Percentiles rank a stretch among this genome's conserved stretches.
These are phyloP conservation scores for Chlorocebus sabaeus DNA, from an alignment of 2,113 vertebrate genomes.

Conservation along the genomic window DNA sequence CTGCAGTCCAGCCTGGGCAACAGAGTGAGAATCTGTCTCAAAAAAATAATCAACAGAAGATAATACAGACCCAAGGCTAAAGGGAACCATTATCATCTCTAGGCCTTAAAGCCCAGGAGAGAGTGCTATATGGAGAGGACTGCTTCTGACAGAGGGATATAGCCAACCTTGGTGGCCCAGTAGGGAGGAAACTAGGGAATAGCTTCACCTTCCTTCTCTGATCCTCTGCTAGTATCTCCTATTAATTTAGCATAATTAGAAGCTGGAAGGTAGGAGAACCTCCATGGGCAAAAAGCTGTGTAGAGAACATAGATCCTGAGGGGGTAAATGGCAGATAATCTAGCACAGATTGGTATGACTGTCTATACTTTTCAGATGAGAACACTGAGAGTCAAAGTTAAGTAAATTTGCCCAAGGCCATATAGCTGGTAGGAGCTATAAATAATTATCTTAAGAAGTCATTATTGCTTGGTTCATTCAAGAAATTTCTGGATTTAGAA, in stretches of 20 bases:
- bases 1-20: no score
- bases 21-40: no score
- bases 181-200: background rate
- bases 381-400: slow-evolving; percentile 31
- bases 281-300: background rate
- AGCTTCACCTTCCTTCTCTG: background rate
- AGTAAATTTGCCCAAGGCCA: background rate
- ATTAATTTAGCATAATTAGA: background rate
- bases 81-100: background rate
- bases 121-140: background rate
- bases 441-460: slow-evolving; percentile 34
- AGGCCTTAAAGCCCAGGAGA: background rate
- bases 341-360: background rate
- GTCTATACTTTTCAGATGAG: background rate
- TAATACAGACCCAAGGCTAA: background rate
- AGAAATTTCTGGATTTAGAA: slow-evolving; percentile 48
- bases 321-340: background rate
- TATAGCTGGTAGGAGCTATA: background rate
- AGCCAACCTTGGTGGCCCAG: background rate
- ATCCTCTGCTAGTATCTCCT: background rate
- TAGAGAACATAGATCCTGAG: background rate
- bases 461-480: slow-evolving; percentile 10
- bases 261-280: background rate
- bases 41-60: no score
- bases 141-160: background rate